Evolutionary conservation across 2,797 vertebrate genomes (phyloP), one percentile per base, ranked within the genome.

Genomic region (Gymnodraco acuticeps): DNA sequence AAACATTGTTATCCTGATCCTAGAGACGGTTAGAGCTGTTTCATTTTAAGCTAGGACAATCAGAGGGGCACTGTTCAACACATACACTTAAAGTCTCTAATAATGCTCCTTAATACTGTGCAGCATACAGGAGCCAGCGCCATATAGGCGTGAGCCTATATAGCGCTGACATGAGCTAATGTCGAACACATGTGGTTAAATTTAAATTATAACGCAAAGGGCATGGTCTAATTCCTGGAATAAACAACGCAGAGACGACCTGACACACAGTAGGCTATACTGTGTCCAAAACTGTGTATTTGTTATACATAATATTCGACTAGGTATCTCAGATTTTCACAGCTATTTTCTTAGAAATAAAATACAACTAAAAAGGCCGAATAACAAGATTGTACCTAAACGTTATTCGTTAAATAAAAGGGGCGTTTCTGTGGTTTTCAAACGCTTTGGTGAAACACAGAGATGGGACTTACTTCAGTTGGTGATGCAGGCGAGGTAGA

Each of bases 401-500:
- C 15, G n/a, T 16, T 61, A 45, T 42, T 33, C 17, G 10, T 42
- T 19, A 5, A 47, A 7, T 13, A 62, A 81, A 81, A 86, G 84
- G 87, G 88, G 89, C 84, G 92, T 90, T 84, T 7, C 87, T 83
- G 55, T 45, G 47, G 3, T 33, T 41, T 62, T 46, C 67, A 75
- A 77, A 73, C 42, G 56, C 27, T 58, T 42, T 13, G 46, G 52
- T 42, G 23, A 82, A 72, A 27, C 23, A 19, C 20, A 52, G 14
- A 66, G 19, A 46, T 62, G 46, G 54, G 46, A 88, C 90, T 93
- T 92, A 94, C 93, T 83, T 91, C 45, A 65, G 27, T 12, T 64
- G 65, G 17, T 70, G 74, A 19, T 66, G 79, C 67, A 78, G 31
- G 59, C 73, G 84, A 93, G 81, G 85, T 85, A 88, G 82, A 74